These are phyloP conservation scores for Caenorhabditis briggsae DNA, from an alignment of 1,140 invertebrate genomes.

Conservation along the genomic window DNA sequence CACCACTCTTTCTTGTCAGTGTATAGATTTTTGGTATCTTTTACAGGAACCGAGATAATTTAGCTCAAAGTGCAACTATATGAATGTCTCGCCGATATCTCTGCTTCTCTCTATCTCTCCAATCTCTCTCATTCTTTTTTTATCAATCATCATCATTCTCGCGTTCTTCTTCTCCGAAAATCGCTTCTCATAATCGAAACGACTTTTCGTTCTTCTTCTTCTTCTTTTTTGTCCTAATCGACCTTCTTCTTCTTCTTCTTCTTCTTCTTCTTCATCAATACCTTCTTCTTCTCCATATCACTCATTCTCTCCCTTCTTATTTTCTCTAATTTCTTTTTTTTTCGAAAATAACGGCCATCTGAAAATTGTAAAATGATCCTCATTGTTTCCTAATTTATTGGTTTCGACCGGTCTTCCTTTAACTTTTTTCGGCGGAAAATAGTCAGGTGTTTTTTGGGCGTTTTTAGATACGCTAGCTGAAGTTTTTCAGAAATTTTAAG, in stretches of 20 bases:
- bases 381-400: constrained; percentile 47
- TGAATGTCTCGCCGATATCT: no score
- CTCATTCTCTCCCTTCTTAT: background rate
- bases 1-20: no score
- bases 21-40: no score
- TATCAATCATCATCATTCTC: constrained; percentile 44
- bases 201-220: background rate
- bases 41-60: no score
- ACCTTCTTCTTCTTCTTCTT: background rate
- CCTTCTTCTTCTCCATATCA: background rate
- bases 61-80: no score
- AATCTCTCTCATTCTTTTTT: background rate
- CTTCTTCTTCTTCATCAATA: background rate
- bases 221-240: constrained; percentile 15
- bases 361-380: background rate
- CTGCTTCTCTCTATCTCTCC: background rate
- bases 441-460: background rate
- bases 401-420: constrained; percentile 1
- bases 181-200: background rate
- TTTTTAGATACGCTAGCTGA: no score
- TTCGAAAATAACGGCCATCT: background rate
- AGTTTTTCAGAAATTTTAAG: no score
- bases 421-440: background rate
- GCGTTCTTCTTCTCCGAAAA: constrained; percentile 6
- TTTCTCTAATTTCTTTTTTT: background rate